A percentile compares a stretch with the other conserved stretches of the same genome.
These are phyloP conservation scores for Sebastes kiyomatsui DNA, from an alignment of 2,797 vertebrate genomes.

Conservation along the genomic window DNA sequence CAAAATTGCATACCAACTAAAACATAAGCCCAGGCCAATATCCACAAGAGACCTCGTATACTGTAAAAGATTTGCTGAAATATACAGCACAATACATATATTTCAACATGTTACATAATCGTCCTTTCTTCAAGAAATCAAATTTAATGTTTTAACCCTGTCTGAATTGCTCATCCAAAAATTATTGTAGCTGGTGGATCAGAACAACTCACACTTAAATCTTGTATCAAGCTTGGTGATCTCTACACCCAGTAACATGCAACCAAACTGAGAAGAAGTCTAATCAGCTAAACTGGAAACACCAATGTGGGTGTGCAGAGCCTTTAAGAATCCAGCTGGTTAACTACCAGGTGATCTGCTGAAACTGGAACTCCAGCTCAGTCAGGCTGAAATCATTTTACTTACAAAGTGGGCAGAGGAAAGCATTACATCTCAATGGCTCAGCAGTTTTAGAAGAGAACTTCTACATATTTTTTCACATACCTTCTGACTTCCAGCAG, in stretches of 20 bases:
- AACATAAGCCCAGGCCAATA: not conserved
- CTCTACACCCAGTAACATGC: not conserved
- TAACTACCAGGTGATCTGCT: constrained; percentile 8
- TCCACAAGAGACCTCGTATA: fast-evolving
- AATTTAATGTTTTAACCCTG: too few species aligned
- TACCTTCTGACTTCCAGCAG: not conserved
- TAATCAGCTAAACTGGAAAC: not conserved
- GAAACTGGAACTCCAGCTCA: not conserved
- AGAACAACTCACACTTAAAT: not conserved
- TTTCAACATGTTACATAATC: too few species aligned
- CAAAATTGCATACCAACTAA: not conserved
- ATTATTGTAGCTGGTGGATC: not conserved
- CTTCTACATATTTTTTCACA: not conserved
- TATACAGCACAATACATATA: not conserved
- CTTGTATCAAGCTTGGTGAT: not conserved
- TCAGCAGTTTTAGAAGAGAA: constrained; percentile 11
- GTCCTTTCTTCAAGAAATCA: too few species aligned
- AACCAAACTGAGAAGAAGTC: not conserved
- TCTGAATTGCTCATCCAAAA: too few species aligned
- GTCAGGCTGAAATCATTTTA: constrained; percentile 3
- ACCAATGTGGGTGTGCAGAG: not conserved
- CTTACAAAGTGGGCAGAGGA: constrained; percentile 4
- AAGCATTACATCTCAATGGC: not conserved
- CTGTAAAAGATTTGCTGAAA: not conserved
- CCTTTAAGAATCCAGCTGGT: not conserved